Base-by-base conservation (phyloP, 2,888 invertebrate species). In the Crepidodera aurea region DNA sequence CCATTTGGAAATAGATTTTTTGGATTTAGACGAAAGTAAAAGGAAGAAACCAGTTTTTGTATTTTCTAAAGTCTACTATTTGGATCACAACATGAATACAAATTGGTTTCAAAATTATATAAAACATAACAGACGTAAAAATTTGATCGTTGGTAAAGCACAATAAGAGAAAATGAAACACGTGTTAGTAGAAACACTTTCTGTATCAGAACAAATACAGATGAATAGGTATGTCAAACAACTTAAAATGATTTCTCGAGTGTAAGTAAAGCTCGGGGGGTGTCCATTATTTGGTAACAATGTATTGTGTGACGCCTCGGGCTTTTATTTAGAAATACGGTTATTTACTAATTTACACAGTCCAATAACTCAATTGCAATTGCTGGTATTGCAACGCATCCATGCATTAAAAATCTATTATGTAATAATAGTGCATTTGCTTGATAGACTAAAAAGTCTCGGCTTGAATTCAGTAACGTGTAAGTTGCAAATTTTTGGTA, bases 331-430 rank as follows among this genome's bases (percentile, higher is more conserved):
- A 78, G 78, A 73, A 70, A 70, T 75, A 78, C 78, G 79, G 78
- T 80, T 79, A 79, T 80, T 80, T 79, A 78, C 75, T 79, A 76
- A 79, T 79, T 79, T 78, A 75, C 77, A 80, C 80, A 79, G 76
- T 79, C 75, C 79, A 78, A 78, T 79, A 80, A 79, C 79, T 78
- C 79, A 76, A 77, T 79, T 79, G 77, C 79, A 77, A 78, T 78
- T 77, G 75, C 71, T 69, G 67, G 72, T 71, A 79, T 80, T 77
- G 74, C 73, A 68, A 72, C 34, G 62, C 76, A 73, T 56, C 73
- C 70, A 70, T 72, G 73, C 76, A 74, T 72, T 71, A 74, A 75
- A 71, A 67, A 69, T 69, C 70, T 60, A 68, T 69, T 69, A 68
- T 67, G 58, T 60, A 27, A 15, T 62, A 69, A 67, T 66, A 65